phyloP scores from a whole-genome alignment of 2,113 vertebrate species.

The Prietella phreatophila region DNA sequence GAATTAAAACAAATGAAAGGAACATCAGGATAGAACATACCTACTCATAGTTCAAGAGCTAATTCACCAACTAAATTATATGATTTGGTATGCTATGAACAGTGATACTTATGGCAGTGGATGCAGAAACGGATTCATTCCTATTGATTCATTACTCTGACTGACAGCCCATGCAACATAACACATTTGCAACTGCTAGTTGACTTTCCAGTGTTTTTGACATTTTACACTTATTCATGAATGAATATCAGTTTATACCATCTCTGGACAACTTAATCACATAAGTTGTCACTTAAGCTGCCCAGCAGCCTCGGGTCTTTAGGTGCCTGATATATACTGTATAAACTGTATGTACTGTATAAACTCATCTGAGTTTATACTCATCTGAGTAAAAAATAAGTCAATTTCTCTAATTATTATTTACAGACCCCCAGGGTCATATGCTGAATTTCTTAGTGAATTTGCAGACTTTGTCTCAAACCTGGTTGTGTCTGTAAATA shows the following conservation, averaged over 20 bases:
- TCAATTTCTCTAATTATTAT: too few species aligned
- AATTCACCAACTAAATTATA: neutral
- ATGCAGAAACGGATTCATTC: neutral
- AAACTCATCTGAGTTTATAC: slow-evolving; percentile 39
- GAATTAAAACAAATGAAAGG: neutral
- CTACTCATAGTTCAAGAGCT: neutral
- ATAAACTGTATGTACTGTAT: too few species aligned
- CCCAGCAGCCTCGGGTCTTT: slow-evolving; percentile 26
- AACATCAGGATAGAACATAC: neutral
- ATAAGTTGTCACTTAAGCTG: slow-evolving; percentile 14
- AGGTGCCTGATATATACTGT: slow-evolving; percentile 26
- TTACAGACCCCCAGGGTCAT: too few species aligned
- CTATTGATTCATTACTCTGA: neutral
- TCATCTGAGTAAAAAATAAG: too few species aligned
- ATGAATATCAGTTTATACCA: slow-evolving; percentile 20
- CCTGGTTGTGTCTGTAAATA: too few species aligned
- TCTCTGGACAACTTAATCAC: slow-evolving; percentile 37
- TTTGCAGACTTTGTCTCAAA: too few species aligned
- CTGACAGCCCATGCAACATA: neutral
- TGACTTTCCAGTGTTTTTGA: slow-evolving; percentile 18
- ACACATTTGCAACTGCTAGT: neutral
- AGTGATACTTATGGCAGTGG: neutral
- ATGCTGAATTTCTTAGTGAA: too few species aligned
- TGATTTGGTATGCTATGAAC: neutral
- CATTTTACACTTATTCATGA: slow-evolving; percentile 15